Conservation (phyloP, 2,113 vertebrate genomes). For the Sceloporus tristichus region DNA sequence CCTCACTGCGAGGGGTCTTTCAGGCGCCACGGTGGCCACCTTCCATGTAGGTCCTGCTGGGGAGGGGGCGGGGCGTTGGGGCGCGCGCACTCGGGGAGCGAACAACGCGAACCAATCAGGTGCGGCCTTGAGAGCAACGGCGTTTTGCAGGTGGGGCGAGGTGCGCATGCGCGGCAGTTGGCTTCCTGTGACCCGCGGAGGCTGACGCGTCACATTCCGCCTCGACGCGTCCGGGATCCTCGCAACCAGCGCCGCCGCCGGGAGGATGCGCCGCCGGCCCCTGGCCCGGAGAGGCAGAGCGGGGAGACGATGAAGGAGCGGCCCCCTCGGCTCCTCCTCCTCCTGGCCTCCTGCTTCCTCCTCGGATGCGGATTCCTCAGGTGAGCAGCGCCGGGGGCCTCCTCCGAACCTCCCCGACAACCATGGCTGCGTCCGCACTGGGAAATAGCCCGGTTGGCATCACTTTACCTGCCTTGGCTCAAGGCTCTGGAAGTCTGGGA, state of each 20-base stretch:
- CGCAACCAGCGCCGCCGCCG: constrained; percentile 37
- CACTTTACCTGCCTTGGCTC: no score
- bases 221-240: constrained; percentile 62
- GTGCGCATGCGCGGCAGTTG: constrained; percentile 40
- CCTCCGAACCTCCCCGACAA: no score
- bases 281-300: constrained; percentile 62
- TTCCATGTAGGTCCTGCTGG: accelerated
- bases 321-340: constrained; percentile 71
- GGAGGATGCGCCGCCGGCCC: constrained; percentile 77
- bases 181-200: accelerated
- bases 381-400: constrained; percentile 59
- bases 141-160: accelerated
- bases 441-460: no score
- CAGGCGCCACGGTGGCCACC: not conserved
- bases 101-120: not conserved
- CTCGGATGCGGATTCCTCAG: constrained; percentile 72
- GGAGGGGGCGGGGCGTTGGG: not conserved
- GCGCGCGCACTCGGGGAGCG: no score
- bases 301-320: constrained; percentile 78
- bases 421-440: no score
- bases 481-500: no score
- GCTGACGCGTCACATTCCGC: constrained; percentile 69
- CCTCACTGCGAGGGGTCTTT: no score
- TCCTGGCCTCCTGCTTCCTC: constrained; percentile 74
- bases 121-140: not conserved